Evolutionary conservation across 2,113 vertebrate species (phyloP).

Genomic region (Phoenicopterus ruber): DNA sequence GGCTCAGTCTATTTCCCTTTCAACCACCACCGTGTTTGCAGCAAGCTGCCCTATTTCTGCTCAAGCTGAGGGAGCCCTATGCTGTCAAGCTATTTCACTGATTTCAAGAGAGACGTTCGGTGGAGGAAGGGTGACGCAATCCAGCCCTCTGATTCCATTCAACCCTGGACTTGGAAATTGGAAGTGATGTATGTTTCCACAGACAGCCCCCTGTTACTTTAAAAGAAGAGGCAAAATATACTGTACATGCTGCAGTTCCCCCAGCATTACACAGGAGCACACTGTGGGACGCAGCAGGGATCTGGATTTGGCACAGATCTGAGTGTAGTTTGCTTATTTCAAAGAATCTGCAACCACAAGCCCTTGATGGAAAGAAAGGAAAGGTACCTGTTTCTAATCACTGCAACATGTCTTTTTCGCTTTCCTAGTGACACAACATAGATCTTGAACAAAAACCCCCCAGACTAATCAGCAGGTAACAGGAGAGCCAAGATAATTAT

Average conservation of each 20-base stretch:
- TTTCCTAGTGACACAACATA: background rate
- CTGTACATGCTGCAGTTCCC: background rate
- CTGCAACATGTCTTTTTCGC: background rate
- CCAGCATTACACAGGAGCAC: background rate
- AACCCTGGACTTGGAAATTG: background rate
- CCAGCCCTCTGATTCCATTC: background rate
- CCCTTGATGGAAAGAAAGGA: background rate
- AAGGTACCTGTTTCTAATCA: slow-evolving; percentile 13
- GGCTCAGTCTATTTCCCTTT: background rate
- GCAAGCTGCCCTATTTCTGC: background rate
- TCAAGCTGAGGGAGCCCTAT: background rate
- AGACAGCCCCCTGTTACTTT: background rate
- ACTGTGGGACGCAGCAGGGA: background rate
- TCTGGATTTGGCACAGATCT: background rate
- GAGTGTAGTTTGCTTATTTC: background rate
- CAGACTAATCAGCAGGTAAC: background rate
- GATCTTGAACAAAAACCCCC: background rate
- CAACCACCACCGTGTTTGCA: background rate
- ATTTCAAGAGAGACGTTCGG: background rate
- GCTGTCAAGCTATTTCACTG: accelerated
- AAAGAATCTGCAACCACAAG: background rate
- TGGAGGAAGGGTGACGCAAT: background rate
- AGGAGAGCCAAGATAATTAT: background rate
- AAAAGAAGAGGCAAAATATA: background rate
- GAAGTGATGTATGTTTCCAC: background rate